Conservation (phyloP, 1,140 invertebrate species). For the Caenorhabditis elegans region DNA sequence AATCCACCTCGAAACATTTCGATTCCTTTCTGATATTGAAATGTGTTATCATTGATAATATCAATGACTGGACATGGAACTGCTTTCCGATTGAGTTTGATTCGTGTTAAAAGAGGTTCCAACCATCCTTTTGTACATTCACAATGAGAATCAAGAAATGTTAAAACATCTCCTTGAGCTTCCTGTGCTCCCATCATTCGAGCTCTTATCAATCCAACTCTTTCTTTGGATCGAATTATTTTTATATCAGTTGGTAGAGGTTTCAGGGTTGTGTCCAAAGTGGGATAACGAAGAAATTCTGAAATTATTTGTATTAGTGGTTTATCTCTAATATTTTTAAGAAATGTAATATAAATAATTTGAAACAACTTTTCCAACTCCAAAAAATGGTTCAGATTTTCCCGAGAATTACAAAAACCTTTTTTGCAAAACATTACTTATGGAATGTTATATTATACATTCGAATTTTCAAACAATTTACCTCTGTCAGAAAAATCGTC, state of each 20-base stretch:
- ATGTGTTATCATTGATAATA: constrained; percentile 88
- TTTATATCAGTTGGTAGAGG: constrained; percentile 74
- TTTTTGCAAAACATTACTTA: too few species aligned
- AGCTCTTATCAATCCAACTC: constrained; percentile 83
- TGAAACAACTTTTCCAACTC: too few species aligned
- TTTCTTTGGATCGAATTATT: constrained; percentile 73
- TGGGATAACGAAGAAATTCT: constrained; percentile 71
- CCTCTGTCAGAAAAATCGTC: constrained; percentile 89
- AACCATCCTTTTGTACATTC: constrained; percentile 88
- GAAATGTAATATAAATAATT: background rate
- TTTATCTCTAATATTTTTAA: too few species aligned
- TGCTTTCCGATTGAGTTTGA: constrained; percentile 76
- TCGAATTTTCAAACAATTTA: constrained; percentile 64
- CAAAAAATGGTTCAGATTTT: too few species aligned
- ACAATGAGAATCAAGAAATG: constrained; percentile 89
- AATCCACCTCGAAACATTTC: constrained; percentile 96
- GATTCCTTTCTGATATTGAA: constrained; percentile 96
- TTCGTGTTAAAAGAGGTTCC: constrained; percentile 79
- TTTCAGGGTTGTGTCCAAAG: constrained; percentile 80
- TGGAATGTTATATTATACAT: too few species aligned
- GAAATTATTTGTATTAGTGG: background rate
- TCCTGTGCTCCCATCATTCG: constrained; percentile 79
- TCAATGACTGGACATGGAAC: constrained; percentile 91
- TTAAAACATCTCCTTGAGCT: constrained; percentile 79
- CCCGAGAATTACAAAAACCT: too few species aligned